A percentile compares a stretch with the other conserved stretches of the same genome.
phyloP scores from a whole-genome alignment of 1,140 invertebrate genomes.

The Acromyrmex heyeri region DNA sequence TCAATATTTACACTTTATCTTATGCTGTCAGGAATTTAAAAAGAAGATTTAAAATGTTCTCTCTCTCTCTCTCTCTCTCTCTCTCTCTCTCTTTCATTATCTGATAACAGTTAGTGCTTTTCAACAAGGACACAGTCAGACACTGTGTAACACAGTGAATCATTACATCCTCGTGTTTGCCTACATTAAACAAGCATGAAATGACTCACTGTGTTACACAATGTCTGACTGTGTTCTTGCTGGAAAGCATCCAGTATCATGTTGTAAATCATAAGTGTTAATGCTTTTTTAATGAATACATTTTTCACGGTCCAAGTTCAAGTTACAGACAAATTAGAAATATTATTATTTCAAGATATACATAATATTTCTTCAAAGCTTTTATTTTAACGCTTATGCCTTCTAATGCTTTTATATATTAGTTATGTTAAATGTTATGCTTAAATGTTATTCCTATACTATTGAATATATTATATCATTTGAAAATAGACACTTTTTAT shows the following conservation, averaged over 20 bases:
- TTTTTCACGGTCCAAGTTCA: not conserved
- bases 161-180: no score
- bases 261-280: not conserved
- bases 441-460: not conserved
- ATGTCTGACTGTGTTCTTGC: no score
- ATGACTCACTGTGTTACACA: no score
- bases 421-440: conserved; percentile 4
- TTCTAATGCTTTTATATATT: not conserved
- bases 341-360: conserved; percentile 3
- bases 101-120: no score
- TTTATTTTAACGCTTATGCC: not conserved
- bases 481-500: not conserved
- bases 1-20: conserved; percentile 11
- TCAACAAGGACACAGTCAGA: no score
- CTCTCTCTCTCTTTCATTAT: no score
- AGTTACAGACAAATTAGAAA: not conserved
- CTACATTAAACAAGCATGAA: no score
- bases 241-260: not conserved
- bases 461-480: not conserved
- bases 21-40: not conserved
- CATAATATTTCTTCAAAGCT: not conserved
- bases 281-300: not conserved
- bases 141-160: no score
- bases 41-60: conserved; percentile 1
- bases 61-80: no score